A percentile compares a stretch with the other conserved stretches of the same genome.
These are phyloP conservation scores for Brachyrhaphis roseni DNA, from an alignment of 2,797 vertebrate genomes.

Conservation along the genomic window DNA sequence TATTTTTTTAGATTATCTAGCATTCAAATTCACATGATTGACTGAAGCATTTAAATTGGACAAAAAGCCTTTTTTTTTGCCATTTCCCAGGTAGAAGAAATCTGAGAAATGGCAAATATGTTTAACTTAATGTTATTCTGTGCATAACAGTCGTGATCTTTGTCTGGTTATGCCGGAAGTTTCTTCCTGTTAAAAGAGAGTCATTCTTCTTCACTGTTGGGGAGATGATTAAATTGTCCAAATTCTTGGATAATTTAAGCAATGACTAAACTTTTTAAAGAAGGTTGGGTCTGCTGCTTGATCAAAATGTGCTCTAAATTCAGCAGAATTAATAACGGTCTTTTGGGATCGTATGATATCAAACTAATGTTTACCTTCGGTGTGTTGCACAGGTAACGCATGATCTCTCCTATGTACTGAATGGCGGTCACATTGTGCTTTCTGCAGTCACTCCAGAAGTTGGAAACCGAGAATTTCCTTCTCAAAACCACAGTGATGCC, in stretches of 20 bases:
- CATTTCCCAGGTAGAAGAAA: too few relatives aligned
- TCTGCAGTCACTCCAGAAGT: slow-evolving; percentile 91
- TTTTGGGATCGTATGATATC: neutral
- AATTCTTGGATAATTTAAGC: neutral
- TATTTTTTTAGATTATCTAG: neutral
- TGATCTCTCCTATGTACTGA: slow-evolving; percentile 90
- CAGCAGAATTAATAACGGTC: neutral
- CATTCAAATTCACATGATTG: neutral
- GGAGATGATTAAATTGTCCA: neutral
- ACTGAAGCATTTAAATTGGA: neutral
- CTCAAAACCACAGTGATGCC: slow-evolving; percentile 85
- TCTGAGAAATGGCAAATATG: neutral
- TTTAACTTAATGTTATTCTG: neutral
- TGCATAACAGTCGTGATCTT: neutral
- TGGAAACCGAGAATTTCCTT: slow-evolving; percentile 88
- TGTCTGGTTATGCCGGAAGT: neutral
- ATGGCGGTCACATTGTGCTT: slow-evolving; percentile 87
- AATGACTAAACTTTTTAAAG: neutral
- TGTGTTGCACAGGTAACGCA: slow-evolving; percentile 88
- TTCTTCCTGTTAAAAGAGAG: neutral
- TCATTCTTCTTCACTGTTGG: neutral
- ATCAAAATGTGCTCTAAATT: neutral
- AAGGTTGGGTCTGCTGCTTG: neutral
- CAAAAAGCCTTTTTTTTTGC: too few relatives aligned
- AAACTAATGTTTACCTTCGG: slow-evolving; percentile 77